Evolutionary conservation across 2,797 vertebrate species (phyloP).

Genomic region (Lacerta viridis): DNA sequence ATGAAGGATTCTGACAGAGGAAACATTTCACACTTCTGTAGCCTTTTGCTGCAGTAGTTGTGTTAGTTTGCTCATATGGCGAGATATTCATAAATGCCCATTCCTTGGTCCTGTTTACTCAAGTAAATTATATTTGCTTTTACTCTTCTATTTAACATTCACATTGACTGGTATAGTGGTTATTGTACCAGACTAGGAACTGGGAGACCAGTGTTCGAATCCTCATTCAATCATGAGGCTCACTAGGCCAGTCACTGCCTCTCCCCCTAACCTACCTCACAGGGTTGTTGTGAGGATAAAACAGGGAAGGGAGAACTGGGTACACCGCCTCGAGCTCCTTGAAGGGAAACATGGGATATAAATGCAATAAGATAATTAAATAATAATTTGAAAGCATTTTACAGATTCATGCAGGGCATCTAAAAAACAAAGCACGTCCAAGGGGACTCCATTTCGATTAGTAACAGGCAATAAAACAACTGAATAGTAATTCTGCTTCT

Average conservation of each 20-base stretch:
- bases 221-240: too few species aligned
- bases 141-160: neutral
- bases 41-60: neutral
- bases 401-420: neutral
- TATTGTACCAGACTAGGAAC: too few species aligned
- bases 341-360: too few species aligned
- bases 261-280: too few species aligned
- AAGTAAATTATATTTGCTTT: neutral
- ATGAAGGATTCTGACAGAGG: neutral
- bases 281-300: too few species aligned
- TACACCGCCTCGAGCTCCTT: too few species aligned
- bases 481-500: neutral
- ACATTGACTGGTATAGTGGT: too few species aligned
- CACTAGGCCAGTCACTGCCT: too few species aligned
- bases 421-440: neutral
- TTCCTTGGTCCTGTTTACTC: neutral
- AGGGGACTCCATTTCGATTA: neutral
- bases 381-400: neutral
- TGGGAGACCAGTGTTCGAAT: too few species aligned
- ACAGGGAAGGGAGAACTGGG: too few species aligned
- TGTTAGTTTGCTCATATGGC: too few species aligned
- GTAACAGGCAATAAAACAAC: neutral
- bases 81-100: neutral
- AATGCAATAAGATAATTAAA: neutral
- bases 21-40: neutral